Percentiles rank a stretch among this genome's conserved stretches.
Evolutionary conservation across 2,797 vertebrate species (phyloP).

Genomic region (Acropternis orthonyx): DNA sequence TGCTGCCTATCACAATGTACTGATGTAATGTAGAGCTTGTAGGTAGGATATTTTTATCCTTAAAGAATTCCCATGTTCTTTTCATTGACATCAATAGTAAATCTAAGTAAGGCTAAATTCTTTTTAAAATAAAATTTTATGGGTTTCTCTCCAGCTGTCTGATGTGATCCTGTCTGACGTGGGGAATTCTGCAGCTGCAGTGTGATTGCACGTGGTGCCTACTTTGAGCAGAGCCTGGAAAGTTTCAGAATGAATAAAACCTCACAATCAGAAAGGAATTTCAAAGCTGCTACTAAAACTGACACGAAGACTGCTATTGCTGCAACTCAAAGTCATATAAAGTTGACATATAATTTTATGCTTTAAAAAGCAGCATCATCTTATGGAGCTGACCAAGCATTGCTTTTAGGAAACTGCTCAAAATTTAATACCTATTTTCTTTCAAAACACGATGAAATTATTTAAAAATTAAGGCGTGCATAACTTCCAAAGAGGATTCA

Average conservation of each 20-base stretch:
- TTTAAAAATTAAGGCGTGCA: not conserved
- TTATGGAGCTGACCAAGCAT: not conserved
- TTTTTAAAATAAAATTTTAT: not conserved
- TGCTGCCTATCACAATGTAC: not conserved
- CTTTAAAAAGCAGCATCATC: not conserved
- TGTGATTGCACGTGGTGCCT: not conserved
- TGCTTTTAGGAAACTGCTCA: not conserved
- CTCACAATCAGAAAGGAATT: not conserved
- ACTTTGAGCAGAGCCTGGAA: not conserved
- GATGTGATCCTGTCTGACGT: fast-evolving
- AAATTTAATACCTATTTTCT: not conserved
- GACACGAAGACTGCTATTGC: slow-evolving; percentile 13
- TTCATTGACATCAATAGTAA: not conserved
- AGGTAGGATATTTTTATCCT: not conserved
- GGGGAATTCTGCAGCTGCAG: not conserved
- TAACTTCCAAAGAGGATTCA: not conserved
- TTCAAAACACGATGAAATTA: not conserved
- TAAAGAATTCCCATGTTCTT: not conserved
- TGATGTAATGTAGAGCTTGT: slow-evolving; percentile 31
- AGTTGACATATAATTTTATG: slow-evolving; percentile 4
- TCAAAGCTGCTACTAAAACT: slow-evolving; percentile 48
- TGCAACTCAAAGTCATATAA: slow-evolving; percentile 26
- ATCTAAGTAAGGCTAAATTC: not conserved
- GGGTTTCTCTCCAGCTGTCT: not conserved
- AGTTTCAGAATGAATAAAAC: slow-evolving; percentile 9